A percentile compares a stretch with the other conserved stretches of the same genome.
Evolutionary conservation across 2,888 invertebrate genomes (phyloP).

Genomic region (Himalopsyche kuldschensis): DNA sequence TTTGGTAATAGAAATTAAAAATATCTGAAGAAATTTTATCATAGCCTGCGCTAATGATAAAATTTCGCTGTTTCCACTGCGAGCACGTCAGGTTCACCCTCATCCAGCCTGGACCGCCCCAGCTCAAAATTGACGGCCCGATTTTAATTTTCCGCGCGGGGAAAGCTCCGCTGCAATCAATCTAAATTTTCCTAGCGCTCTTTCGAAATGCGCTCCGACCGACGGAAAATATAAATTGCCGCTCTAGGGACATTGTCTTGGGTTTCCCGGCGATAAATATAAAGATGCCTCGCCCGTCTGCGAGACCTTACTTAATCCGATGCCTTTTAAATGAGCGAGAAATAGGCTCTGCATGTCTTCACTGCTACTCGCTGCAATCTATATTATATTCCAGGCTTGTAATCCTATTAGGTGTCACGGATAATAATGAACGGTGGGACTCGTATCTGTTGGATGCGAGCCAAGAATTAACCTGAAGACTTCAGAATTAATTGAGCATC

Average conservation of each 20-base stretch:
- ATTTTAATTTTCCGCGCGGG: neutral
- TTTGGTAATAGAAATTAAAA: too few species aligned
- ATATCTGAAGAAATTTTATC: too few species aligned
- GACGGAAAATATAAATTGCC: neutral
- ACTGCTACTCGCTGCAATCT: neutral
- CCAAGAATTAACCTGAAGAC: constrained; percentile 4
- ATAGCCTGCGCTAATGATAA: neutral
- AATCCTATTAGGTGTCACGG: constrained; percentile 23
- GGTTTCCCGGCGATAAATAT: neutral
- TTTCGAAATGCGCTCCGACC: neutral
- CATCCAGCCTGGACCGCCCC: neutral
- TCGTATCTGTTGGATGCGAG: constrained; percentile 1
- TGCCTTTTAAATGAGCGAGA: constrained; percentile 8
- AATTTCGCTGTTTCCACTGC: neutral
- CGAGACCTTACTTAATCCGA: neutral
- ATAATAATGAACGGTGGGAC: neutral
- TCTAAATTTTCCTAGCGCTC: neutral
- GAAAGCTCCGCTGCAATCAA: neutral
- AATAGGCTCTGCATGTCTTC: constrained; percentile 2
- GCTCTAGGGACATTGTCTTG: neutral
- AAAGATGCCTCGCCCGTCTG: neutral
- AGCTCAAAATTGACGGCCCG: neutral
- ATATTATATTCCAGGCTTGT: neutral
- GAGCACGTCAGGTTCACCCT: neutral
- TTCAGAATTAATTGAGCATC: constrained; percentile 7